Evolutionary conservation across 1,140 invertebrate species (phyloP).

Genomic region (Musca domestica): DNA sequence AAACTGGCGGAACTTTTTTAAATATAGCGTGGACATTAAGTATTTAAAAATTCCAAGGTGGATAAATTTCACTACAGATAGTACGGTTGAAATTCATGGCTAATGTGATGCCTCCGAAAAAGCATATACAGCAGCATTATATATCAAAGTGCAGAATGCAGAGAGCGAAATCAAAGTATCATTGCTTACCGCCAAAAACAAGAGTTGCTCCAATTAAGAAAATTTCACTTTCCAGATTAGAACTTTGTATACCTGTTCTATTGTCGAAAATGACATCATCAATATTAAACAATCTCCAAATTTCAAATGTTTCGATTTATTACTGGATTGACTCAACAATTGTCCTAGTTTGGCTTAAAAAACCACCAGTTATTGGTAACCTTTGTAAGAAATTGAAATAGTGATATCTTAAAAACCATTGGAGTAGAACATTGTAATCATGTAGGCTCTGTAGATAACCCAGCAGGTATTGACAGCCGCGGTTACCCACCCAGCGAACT

Average conservation of each 20-base stretch:
- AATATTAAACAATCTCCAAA: neutral
- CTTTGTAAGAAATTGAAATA: too few relatives aligned
- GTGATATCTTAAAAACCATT: too few relatives aligned
- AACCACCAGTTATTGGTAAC: too few relatives aligned
- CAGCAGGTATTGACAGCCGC: too few relatives aligned
- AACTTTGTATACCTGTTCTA: neutral
- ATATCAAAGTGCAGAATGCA: neutral
- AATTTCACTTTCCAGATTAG: neutral
- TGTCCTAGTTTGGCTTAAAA: neutral
- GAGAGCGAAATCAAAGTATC: neutral
- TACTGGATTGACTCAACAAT: too few relatives aligned
- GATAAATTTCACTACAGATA: neutral
- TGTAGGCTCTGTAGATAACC: too few relatives aligned
- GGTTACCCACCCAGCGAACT: too few relatives aligned
- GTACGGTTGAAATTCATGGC: neutral
- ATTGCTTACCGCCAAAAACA: neutral
- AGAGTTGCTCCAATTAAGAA: neutral
- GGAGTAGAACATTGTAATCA: too few relatives aligned
- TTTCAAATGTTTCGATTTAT: neutral
- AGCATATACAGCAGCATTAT: neutral
- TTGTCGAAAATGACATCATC: too few relatives aligned
- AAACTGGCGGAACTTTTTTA: neutral
- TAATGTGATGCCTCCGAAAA: neutral
- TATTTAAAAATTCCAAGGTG: neutral
- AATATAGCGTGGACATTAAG: neutral